Evolutionary conservation across 2,888 invertebrate genomes (phyloP).

Genomic region (Ophion costatus): DNA sequence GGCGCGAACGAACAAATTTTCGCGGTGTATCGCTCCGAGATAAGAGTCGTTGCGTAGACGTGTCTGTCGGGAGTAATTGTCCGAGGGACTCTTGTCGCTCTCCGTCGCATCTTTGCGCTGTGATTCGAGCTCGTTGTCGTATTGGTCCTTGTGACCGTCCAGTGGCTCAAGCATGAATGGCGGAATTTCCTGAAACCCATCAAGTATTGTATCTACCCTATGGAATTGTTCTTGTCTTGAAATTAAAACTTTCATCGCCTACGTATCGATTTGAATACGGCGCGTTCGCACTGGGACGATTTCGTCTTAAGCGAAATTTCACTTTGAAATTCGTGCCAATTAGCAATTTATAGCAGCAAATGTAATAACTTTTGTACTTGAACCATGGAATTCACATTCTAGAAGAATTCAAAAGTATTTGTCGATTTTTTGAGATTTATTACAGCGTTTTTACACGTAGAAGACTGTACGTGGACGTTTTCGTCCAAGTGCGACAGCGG

Average conservation of each 20-base stretch:
- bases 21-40: conserved; percentile 92
- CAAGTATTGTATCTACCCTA: background rate
- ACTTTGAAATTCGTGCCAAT: no score
- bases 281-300: no score
- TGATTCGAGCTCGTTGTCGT: conserved; percentile 69
- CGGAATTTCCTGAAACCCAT: conserved; percentile 87
- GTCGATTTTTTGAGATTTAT: no score
- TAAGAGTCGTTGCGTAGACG: conserved; percentile 93
- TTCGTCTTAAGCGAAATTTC: no score
- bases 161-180: conserved; percentile 90
- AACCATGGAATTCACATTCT: no score
- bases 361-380: no score
- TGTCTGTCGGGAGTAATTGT: conserved; percentile 78
- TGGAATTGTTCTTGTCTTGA: background rate
- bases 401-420: no score
- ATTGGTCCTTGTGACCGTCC: conserved; percentile 84
- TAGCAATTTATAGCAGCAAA: no score
- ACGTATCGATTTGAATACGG: no score
- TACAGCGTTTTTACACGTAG: no score
- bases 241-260: background rate
- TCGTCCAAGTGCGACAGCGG: no score
- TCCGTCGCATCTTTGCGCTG: conserved; percentile 76
- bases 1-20: conserved; percentile 91
- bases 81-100: conserved; percentile 79
- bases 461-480: no score